Conservation (phyloP, 2,888 invertebrate genomes). For the Rhogogaster chlorosoma region DNA sequence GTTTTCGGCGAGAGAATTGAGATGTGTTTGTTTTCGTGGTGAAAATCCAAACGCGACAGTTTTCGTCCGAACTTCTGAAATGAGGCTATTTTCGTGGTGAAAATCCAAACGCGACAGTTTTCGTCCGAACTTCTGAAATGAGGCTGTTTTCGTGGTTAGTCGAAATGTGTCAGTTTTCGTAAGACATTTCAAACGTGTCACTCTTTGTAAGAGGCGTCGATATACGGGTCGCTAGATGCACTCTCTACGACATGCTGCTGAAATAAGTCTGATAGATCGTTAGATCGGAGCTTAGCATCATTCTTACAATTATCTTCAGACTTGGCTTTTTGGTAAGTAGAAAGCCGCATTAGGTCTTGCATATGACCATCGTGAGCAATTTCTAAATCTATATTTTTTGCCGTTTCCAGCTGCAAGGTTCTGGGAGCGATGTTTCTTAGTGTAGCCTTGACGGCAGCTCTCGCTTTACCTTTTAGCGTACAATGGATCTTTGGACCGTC, state of each 20-base stretch:
- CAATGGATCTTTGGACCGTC: slow-evolving; percentile 12
- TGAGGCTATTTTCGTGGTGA: too few relatives aligned
- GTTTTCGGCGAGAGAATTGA: too few relatives aligned
- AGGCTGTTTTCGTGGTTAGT: too few relatives aligned
- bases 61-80: too few relatives aligned
- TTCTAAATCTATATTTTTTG: slow-evolving; percentile 38
- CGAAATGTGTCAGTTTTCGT: too few relatives aligned
- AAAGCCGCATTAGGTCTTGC: slow-evolving; percentile 45
- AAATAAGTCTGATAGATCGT: slow-evolving; percentile 42
- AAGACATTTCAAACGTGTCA: too few relatives aligned
- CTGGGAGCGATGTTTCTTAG: not conserved
- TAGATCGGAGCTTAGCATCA: slow-evolving; percentile 20
- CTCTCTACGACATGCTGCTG: slow-evolving; percentile 22
- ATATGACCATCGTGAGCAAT: slow-evolving; percentile 44
- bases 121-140: too few relatives aligned
- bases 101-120: too few relatives aligned
- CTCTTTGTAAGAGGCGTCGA: too few relatives aligned
- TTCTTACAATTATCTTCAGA: slow-evolving; percentile 39
- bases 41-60: too few relatives aligned
- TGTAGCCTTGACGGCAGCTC: not conserved
- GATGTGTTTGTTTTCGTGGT: too few relatives aligned
- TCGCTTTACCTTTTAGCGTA: not conserved
- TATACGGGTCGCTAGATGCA: slow-evolving; percentile 34
- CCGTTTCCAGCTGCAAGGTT: slow-evolving; percentile 37
- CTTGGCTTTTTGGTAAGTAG: slow-evolving; percentile 40